A percentile compares a stretch with the other conserved stretches of the same genome.
Evolutionary conservation across 1,140 invertebrate genomes (phyloP).

Genomic region (Temnothorax nylanderi): DNA sequence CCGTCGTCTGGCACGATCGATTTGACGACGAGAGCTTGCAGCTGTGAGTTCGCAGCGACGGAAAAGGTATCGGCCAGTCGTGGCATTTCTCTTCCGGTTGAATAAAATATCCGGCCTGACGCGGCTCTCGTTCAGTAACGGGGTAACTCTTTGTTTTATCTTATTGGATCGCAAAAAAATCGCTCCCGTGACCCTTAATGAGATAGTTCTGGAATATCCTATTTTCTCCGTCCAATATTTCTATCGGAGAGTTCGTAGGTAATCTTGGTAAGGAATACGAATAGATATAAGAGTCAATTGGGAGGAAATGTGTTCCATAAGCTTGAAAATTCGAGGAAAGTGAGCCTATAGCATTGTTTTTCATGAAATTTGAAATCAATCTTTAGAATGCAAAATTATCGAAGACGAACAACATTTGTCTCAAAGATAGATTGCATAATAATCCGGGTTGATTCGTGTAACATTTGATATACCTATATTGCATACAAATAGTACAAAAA

Average conservation of each 20-base stretch:
- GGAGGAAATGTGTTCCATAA: neutral
- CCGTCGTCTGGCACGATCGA: slow-evolving; percentile 45
- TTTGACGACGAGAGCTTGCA: slow-evolving; percentile 11
- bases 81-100: neutral
- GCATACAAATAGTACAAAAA: no score
- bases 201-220: neutral
- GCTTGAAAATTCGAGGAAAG: neutral
- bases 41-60: slow-evolving; percentile 34
- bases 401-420: neutral
- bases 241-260: neutral
- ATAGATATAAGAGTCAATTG: neutral
- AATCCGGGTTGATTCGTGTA: neutral
- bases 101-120: slow-evolving; percentile 16
- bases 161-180: neutral
- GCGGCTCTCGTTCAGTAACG: neutral
- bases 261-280: neutral
- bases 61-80: slow-evolving; percentile 55
- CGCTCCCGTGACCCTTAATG: neutral
- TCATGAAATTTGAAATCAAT: neutral
- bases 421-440: neutral
- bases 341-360: neutral
- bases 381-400: neutral
- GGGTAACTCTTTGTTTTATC: neutral
- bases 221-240: neutral
- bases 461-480: neutral